Evolutionary conservation across 2,797 vertebrate genomes (phyloP).

Genomic region (Typhlichthys eigenmanni): DNA sequence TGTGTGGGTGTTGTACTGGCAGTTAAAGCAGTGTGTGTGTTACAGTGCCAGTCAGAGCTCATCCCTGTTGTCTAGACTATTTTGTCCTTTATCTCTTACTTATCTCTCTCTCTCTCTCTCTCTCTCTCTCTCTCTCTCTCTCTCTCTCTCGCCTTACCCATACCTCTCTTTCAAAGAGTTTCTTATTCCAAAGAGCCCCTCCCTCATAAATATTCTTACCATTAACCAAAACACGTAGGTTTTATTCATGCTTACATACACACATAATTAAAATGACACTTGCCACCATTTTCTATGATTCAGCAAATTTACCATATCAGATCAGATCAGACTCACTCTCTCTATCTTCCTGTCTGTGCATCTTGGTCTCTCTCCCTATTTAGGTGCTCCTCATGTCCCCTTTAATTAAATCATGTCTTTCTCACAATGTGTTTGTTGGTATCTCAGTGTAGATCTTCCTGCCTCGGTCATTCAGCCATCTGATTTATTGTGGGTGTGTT

Average conservation of each 20-base stretch:
- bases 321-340: neutral
- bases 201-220: no score
- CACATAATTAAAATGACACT: no score
- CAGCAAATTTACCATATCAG: no score
- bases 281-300: no score
- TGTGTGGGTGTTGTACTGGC: neutral
- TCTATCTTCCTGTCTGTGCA: neutral
- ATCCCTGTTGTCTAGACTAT: slow-evolving; percentile 29
- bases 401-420: slow-evolving; percentile 52
- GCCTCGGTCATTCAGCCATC: slow-evolving; percentile 52
- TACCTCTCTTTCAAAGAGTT: neutral
- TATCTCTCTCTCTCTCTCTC: slow-evolving; percentile 30
- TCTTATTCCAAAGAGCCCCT: no score
- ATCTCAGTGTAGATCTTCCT: slow-evolving; percentile 37
- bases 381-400: neutral
- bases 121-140: neutral
- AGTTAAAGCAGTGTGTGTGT: slow-evolving; percentile 5
- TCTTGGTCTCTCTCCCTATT: slow-evolving; percentile 1
- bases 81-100: slow-evolving; percentile 26
- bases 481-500: slow-evolving; percentile 59
- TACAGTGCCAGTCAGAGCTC: slow-evolving; percentile 31
- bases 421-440: slow-evolving; percentile 56
- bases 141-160: slow-evolving; percentile 4
- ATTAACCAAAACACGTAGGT: no score
- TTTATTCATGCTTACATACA: no score